Base-by-base conservation (phyloP, 2,113 vertebrate species). In the Platichthys stellatus region DNA sequence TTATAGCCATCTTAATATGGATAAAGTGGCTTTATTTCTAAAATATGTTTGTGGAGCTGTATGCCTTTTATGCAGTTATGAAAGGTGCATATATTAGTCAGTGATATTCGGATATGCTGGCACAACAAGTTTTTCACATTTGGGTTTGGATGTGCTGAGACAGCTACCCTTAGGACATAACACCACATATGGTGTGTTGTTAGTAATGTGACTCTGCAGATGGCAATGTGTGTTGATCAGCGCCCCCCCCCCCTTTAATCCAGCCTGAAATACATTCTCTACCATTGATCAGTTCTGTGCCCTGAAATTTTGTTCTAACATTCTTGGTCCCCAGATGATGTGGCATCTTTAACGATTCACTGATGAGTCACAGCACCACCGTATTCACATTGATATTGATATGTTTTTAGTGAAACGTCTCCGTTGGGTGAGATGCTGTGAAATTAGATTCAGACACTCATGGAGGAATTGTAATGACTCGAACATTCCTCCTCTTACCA, bases 31-130 rank as follows among this genome's bases (percentile, higher is more conserved):
- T 57, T 57, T 3, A 57, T 57, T 14, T 21, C 18, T 57, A 13
- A 23, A 57, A 24, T 21, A n/a, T 43, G 28, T 53, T 58, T 67
- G 2, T 74, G 66, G 12, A 54, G 21, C 31, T 61, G 18, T 69
- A 13, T 15, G 14, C 72, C 77, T 74, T 24, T 43, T 24, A 45
- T 64, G 31, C 8, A 53, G 59, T 66, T 75, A 53, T 24, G 18
- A 38, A 51, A 28, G 24, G 13, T 23, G 2, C 35, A 17, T 1
- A 40, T 1, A 26, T 43, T 43, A 43, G 40, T 43, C 2, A 76
- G 5, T 40, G 17, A 43, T 53, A 40, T n/a, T 12, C 14, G 20
- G 31, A 4, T 31, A 53, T 54, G 21, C 14, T 43, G 35, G 61
- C 60, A 70, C 61, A 28, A 7, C 12, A 13, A 14, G 11, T 61